Base-by-base conservation (phyloP, 2,797 vertebrate genomes). In the Pipistrellus pipistrellus region DNA sequence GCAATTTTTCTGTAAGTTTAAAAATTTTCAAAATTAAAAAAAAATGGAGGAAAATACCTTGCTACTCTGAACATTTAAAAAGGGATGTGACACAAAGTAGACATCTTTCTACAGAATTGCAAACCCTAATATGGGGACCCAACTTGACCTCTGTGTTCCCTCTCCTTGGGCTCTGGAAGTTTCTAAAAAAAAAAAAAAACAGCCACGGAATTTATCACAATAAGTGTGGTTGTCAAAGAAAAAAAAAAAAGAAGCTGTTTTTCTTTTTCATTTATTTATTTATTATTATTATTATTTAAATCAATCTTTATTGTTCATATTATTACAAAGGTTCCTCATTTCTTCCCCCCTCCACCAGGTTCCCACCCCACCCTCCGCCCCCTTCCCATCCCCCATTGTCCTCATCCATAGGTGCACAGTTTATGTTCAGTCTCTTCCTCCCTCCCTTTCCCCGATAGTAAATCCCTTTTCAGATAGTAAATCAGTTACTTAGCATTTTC, bases 161-260 rank as follows among this genome's bases (percentile, higher is more conserved):
- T 48, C 17, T 55, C 7, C 64, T 75, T 32, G 27, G 55, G 48
- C 57, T 78, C 83, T 41, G 41, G 9, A 75, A 27, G 18, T 77
- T 73, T 86, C 41, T 85, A 64, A 86, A 82, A 94, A 69, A 76
- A 69, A 86, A 38, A 69, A 86, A 82, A 95, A 69, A 76, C 21
- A 25, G 6, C 18, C 25, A 8, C 62, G 71, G 8, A 4, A 1
- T n/a, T 68, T 11, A 75, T 78, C 35, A 23, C 12, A 48, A 21
- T 21, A 69, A 77, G 41, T 32, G 21, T 2, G 4, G 13, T 32
- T 68, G 23, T 41, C n/a, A 27, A 23, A 69, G 27, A 55, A 53
- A 51, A 59, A 38, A 59, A 38, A 38, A 59, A 76, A 21, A 72
- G 69, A 81, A 41, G 20, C 8, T 25, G 32, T 32, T 30, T 68